These are phyloP conservation scores for Luidia sarsii DNA, from an alignment of 53 echinoderm and acorn worm species.

Conservation along the genomic window DNA sequence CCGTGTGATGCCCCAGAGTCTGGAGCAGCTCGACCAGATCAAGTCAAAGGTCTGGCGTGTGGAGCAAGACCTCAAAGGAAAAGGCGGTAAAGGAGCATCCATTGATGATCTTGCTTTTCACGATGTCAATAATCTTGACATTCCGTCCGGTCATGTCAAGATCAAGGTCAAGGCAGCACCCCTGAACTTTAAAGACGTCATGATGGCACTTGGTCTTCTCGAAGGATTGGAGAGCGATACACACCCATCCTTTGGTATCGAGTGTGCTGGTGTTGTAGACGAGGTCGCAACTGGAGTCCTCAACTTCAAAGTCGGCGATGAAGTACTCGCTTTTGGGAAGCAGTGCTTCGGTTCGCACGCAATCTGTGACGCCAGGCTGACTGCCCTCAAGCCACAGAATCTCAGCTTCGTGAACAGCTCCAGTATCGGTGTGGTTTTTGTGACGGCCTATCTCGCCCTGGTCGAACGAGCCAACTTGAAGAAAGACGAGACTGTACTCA, in stretches of 20 bases:
- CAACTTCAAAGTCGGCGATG: slow-evolving; percentile 60
- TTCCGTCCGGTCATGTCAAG: slow-evolving; percentile 50
- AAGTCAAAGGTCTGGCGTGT: slow-evolving; percentile 50
- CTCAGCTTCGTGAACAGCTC: slow-evolving; percentile 63
- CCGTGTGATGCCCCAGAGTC: slow-evolving; percentile 38
- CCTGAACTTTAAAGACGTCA: slow-evolving; percentile 63
- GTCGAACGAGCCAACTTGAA: slow-evolving; percentile 80
- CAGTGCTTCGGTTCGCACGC: slow-evolving; percentile 79
- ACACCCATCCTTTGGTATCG: slow-evolving; percentile 66
- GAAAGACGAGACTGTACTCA: slow-evolving; percentile 75
- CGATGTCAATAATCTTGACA: slow-evolving; percentile 37
- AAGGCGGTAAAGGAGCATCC: slow-evolving; percentile 18
- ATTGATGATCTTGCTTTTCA: slow-evolving; percentile 59
- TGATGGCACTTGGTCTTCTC: slow-evolving; percentile 67
- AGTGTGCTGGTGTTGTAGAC: slow-evolving; percentile 76
- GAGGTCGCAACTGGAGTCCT: slow-evolving; percentile 73
- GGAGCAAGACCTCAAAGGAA: slow-evolving; percentile 26
- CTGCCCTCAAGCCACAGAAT: slow-evolving; percentile 71
- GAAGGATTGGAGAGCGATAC: slow-evolving; percentile 46
- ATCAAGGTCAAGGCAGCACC: slow-evolving; percentile 47
- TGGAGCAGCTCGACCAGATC: not conserved
- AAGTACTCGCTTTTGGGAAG: slow-evolving; percentile 78
- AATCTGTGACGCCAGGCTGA: slow-evolving; percentile 60
- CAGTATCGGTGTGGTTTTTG: slow-evolving; percentile 69
- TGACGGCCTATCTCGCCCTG: slow-evolving; percentile 78